Percentiles rank a stretch among this genome's conserved stretches.
Evolutionary conservation across 2,888 invertebrate genomes (phyloP).

Genomic region (Lochmaea crataegi): DNA sequence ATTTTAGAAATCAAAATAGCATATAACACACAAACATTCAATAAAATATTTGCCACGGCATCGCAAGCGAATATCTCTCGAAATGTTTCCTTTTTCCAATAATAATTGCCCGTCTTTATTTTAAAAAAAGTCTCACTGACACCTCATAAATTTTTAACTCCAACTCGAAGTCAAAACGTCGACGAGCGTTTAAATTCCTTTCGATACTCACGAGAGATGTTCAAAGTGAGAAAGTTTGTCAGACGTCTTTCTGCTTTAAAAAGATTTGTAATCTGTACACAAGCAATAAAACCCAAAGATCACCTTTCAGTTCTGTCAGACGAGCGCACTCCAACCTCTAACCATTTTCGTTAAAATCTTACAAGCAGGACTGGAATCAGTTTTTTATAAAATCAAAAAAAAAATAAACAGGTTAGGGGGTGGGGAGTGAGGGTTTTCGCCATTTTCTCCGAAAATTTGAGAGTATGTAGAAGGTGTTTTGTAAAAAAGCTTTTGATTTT

Average conservation of each 20-base stretch:
- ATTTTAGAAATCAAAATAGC: too few species aligned
- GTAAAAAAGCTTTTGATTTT: too few species aligned
- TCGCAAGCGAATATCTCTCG: too few species aligned
- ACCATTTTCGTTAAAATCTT: not conserved
- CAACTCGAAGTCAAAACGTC: constrained; percentile 14
- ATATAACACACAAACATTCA: too few species aligned
- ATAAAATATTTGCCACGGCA: too few species aligned
- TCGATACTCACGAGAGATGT: constrained; percentile 17
- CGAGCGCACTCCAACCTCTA: not conserved
- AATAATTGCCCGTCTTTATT: not conserved
- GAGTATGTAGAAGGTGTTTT: too few species aligned
- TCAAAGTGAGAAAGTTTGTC: constrained; percentile 24
- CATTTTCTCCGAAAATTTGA: too few species aligned
- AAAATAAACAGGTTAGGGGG: not conserved
- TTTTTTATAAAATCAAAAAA: not conserved
- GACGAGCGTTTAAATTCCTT: constrained; percentile 23
- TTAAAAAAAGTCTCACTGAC: not conserved
- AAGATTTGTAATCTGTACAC: constrained; percentile 32
- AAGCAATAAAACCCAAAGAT: constrained; percentile 32
- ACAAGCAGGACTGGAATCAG: not conserved
- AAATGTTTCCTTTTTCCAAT: not conserved
- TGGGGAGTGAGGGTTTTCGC: too few species aligned
- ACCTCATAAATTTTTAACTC: constrained; percentile 16
- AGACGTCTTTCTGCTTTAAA: constrained; percentile 24
- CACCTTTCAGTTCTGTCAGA: constrained; percentile 24